These are phyloP conservation scores for Styela clava DNA, from an alignment of 23 tunicate species.

Conservation along the genomic window DNA sequence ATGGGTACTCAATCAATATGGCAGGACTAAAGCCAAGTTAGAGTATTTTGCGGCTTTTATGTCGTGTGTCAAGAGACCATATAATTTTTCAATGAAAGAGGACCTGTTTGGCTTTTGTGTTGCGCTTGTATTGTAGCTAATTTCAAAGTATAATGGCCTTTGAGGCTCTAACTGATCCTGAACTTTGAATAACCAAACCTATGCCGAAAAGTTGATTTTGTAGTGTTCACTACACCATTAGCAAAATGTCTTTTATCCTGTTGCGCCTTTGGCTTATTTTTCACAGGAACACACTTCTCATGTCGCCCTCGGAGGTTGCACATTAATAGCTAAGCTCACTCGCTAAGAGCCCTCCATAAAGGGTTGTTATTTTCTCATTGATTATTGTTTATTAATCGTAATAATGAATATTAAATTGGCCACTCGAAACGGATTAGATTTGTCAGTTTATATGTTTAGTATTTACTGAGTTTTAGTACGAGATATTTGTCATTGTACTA, in stretches of 20 bases:
- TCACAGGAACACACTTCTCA: neutral
- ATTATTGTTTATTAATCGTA: neutral
- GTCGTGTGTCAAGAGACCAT: neutral
- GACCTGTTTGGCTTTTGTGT: neutral
- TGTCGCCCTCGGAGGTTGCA: neutral
- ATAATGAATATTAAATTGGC: neutral
- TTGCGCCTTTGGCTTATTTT: too few relatives aligned
- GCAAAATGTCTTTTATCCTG: too few relatives aligned
- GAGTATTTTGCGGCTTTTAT: neutral
- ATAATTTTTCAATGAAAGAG: neutral
- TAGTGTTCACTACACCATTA: too few relatives aligned
- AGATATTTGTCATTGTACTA: neutral
- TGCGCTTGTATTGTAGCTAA: neutral
- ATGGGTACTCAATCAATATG: slow-evolving; percentile 19
- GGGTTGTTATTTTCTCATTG: neutral
- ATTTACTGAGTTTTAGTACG: neutral
- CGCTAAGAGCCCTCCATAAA: neutral
- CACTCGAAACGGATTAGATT: neutral
- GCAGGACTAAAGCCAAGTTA: neutral
- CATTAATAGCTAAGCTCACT: neutral
- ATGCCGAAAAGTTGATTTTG: too few relatives aligned
- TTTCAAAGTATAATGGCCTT: too few relatives aligned
- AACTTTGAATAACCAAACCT: too few relatives aligned
- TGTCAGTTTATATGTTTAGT: neutral
- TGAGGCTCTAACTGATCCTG: too few relatives aligned